These are phyloP conservation scores for Andrena haemorrhoa DNA, from an alignment of 2,888 invertebrate genomes.

Conservation along the genomic window DNA sequence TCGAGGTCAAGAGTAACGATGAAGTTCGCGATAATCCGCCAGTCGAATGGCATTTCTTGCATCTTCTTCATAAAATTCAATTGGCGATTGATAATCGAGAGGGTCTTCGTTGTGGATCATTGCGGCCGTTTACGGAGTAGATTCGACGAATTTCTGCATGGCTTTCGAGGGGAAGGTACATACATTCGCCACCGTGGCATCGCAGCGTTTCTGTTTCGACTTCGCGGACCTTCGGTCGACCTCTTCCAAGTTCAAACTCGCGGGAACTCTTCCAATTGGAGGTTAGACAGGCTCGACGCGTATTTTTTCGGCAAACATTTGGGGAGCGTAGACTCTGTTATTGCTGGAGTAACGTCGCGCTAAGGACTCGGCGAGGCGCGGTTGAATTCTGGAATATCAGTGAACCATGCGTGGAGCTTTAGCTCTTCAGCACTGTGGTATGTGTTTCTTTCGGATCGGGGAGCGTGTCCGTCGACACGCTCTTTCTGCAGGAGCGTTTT, in stretches of 20 bases:
- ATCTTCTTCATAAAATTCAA: background rate
- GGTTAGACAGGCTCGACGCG: background rate
- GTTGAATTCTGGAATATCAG: background rate
- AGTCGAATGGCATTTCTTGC: background rate
- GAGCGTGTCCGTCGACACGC: too few species aligned
- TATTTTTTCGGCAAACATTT: constrained; percentile 14
- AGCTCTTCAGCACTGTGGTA: too few species aligned
- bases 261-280: background rate
- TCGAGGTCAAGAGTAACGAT: constrained; percentile 42
- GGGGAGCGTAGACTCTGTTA: background rate
- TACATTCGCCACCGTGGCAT: too few species aligned
- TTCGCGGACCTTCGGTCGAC: background rate
- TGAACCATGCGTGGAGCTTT: too few species aligned
- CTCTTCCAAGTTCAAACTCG: background rate
- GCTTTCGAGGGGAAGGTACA: too few species aligned
- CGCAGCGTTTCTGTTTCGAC: background rate
- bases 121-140: too few species aligned
- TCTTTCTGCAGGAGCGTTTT: too few species aligned
- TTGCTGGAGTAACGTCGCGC: background rate
- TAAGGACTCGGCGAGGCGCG: background rate
- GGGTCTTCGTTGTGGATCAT: too few species aligned
- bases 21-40: constrained; percentile 31
- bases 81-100: background rate
- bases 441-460: too few species aligned
- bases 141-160: too few species aligned